Percentiles rank a stretch among this genome's conserved stretches.
These are phyloP conservation scores for Liodrosophila aerea DNA, from an alignment of 2,888 invertebrate genomes.

Conservation along the genomic window DNA sequence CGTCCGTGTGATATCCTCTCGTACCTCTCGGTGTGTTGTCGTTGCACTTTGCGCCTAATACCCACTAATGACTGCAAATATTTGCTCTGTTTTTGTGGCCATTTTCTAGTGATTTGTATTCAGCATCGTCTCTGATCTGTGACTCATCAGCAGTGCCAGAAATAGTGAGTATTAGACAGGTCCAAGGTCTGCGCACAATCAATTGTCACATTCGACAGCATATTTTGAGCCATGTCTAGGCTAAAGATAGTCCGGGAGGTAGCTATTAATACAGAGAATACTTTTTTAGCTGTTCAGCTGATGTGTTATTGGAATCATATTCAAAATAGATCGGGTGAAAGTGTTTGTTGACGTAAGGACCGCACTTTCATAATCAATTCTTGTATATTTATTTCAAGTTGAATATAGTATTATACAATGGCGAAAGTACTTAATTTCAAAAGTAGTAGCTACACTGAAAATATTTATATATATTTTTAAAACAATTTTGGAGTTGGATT, in stretches of 20 bases:
- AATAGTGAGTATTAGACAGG: constrained; percentile 50
- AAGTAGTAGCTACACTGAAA: no score
- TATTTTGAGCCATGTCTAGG: constrained; percentile 60
- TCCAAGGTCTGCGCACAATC: constrained; percentile 60
- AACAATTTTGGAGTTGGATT: no score
- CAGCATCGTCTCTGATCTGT: constrained; percentile 8
- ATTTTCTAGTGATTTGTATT: constrained; percentile 19
- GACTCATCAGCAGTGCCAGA: constrained; percentile 53
- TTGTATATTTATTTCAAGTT: no score
- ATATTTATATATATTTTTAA: no score
- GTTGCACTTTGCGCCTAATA: constrained; percentile 53
- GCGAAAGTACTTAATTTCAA: no score
- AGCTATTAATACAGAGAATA: constrained; percentile 49
- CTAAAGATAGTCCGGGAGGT: constrained; percentile 56
- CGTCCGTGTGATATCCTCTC: constrained; percentile 31
- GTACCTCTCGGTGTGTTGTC: constrained; percentile 33
- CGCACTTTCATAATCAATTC: no score
- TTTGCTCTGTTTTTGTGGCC: constrained; percentile 41
- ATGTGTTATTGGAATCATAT: constrained; percentile 11
- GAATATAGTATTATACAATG: no score
- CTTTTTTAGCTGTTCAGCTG: constrained; percentile 5
- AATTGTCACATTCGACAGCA: constrained; percentile 74
- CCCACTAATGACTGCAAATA: constrained; percentile 70
- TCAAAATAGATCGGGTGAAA: constrained; percentile 11
- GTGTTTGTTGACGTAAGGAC: constrained; percentile 30